phyloP scores from a whole-genome alignment of 1,140 invertebrate species.

The Mylabris phalerata region DNA sequence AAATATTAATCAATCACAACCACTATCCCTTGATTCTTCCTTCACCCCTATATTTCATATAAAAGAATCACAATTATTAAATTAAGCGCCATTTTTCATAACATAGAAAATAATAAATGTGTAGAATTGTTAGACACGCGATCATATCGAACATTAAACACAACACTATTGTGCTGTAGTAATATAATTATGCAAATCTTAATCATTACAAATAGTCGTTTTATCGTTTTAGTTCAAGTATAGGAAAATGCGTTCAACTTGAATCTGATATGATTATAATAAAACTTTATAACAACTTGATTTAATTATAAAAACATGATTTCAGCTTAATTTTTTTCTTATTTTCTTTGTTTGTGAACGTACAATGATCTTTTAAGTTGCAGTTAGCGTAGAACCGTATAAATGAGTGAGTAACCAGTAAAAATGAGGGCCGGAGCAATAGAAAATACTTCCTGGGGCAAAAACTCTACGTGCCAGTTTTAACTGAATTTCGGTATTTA shows the following conservation, averaged over 20 bases:
- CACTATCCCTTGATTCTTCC: no score
- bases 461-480: no score
- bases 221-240: neutral
- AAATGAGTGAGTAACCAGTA: no score
- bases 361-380: no score
- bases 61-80: slow-evolving; percentile 9
- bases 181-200: slow-evolving; percentile 20
- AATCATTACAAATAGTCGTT: slow-evolving; percentile 17
- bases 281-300: no score
- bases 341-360: no score
- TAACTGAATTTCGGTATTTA: no score
- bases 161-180: neutral
- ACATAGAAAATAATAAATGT: slow-evolving; percentile 9
- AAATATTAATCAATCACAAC: slow-evolving; percentile 6
- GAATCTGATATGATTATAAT: slow-evolving; percentile 11
- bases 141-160: neutral
- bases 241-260: slow-evolving; percentile 2
- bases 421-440: no score
- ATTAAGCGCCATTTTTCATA: slow-evolving; percentile 15
- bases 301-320: no score
- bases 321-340: no score
- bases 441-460: no score
- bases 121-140: slow-evolving; percentile 7
- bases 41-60: slow-evolving; percentile 1
- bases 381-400: no score